phyloP scores from a whole-genome alignment of 2,888 invertebrate genomes.

The Acholoe squamosa region DNA sequence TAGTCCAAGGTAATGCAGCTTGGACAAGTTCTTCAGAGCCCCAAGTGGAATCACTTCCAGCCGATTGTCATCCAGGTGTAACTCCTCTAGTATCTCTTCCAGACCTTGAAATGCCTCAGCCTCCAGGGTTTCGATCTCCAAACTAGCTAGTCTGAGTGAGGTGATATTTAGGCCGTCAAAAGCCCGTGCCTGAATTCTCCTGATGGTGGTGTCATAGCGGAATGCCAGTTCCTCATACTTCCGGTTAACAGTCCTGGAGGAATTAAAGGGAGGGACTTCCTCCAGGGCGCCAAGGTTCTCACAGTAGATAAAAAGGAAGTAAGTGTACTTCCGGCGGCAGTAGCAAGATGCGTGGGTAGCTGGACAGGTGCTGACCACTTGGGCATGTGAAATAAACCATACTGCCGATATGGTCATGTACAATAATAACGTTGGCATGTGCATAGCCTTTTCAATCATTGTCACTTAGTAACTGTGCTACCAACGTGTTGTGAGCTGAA shows the following conservation, averaged over 20 bases:
- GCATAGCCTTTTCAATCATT: neutral
- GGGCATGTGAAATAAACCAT: neutral
- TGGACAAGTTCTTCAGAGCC: neutral
- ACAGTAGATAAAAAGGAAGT: constrained; percentile 17
- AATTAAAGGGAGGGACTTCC: constrained; percentile 13
- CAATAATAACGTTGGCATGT: neutral
- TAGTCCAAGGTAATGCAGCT: constrained; percentile 15
- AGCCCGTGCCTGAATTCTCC: neutral
- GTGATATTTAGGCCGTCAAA: constrained; percentile 22
- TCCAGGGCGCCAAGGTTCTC: constrained; percentile 1
- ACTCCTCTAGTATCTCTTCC: constrained; percentile 45
- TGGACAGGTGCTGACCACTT: neutral
- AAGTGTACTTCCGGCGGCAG: constrained; percentile 27
- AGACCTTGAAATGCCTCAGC: constrained; percentile 4
- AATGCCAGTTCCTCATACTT: constrained; percentile 29
- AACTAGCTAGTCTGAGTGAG: neutral
- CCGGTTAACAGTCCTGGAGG: neutral
- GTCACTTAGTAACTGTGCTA: too few relatives aligned
- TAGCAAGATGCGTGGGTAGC: constrained; percentile 15
- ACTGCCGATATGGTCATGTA: neutral
- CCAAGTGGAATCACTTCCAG: neutral
- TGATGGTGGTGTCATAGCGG: neutral
- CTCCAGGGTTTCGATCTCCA: neutral
- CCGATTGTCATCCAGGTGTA: constrained; percentile 45
- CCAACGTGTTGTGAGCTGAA: too few relatives aligned